These are phyloP conservation scores for Ligdia adustata DNA, from an alignment of 2,888 invertebrate species.

Conservation along the genomic window DNA sequence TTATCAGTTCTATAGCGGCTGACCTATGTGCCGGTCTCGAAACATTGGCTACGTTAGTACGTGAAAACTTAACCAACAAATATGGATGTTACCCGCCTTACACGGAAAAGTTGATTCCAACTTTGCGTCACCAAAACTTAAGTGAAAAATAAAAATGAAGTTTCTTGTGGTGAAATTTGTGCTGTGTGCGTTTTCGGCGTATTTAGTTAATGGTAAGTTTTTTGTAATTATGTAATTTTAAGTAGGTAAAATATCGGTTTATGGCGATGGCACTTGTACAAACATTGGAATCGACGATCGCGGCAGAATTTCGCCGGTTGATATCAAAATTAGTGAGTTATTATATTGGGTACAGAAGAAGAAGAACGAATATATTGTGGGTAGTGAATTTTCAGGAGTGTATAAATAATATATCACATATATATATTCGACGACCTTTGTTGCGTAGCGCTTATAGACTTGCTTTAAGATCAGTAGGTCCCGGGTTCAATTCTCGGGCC, in stretches of 20 bases:
- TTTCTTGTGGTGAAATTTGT: conserved; percentile 45
- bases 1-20: conserved; percentile 54
- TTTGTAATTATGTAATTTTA: background rate
- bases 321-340: background rate
- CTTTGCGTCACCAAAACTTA: conserved; percentile 1
- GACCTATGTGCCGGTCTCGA: conserved; percentile 48
- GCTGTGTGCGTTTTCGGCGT: conserved; percentile 46
- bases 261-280: conserved; percentile 13
- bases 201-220: conserved; percentile 52
- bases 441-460: too few species aligned
- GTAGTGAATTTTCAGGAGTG: too few species aligned
- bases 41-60: background rate
- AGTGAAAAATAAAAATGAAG: conserved; percentile 47
- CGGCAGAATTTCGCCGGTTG: background rate
- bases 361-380: too few species aligned
- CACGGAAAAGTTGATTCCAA: conserved; percentile 6
- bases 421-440: too few species aligned
- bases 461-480: too few species aligned
- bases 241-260: background rate
- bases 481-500: too few species aligned
- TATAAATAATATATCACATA: too few species aligned
- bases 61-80: conserved; percentile 7
- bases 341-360: too few species aligned
- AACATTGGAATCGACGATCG: conserved; percentile 7
- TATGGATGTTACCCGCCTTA: conserved; percentile 3